Percentiles rank a stretch among this genome's conserved stretches.
Evolutionary conservation across 1,140 invertebrate genomes (phyloP).

Genomic region (Manduca sexta): DNA sequence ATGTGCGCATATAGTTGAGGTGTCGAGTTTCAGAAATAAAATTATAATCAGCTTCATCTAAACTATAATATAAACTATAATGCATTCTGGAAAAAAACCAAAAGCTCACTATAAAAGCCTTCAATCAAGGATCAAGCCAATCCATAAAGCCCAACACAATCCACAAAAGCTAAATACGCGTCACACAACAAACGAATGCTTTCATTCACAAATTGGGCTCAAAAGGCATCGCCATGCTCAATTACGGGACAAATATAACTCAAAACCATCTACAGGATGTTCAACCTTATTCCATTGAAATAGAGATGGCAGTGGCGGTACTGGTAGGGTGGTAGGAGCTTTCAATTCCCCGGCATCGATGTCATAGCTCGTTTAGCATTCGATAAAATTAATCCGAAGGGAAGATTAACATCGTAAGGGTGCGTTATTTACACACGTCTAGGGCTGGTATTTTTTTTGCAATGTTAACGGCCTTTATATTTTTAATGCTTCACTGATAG

Average conservation of each 20-base stretch:
- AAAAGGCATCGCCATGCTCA: constrained; percentile 55
- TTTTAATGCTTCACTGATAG: too few relatives aligned
- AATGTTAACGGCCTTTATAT: too few relatives aligned
- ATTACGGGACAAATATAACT: constrained; percentile 26
- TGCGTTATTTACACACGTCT: constrained; percentile 49
- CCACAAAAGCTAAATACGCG: constrained; percentile 23
- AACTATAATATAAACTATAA: too few relatives aligned
- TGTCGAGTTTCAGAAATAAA: too few relatives aligned
- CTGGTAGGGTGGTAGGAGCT: constrained; percentile 14
- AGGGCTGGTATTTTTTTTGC: constrained; percentile 7
- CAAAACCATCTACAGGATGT: constrained; percentile 12
- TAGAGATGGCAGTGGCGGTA: constrained; percentile 13
- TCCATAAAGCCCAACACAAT: too few relatives aligned
- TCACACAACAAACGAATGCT: constrained; percentile 37
- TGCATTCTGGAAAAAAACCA: too few relatives aligned
- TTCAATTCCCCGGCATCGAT: constrained; percentile 40
- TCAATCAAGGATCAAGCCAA: too few relatives aligned
- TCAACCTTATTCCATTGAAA: constrained; percentile 20
- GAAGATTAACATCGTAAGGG: constrained; percentile 36
- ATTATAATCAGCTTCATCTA: too few relatives aligned
- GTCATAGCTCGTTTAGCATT: constrained; percentile 67
- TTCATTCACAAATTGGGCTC: constrained; percentile 65
- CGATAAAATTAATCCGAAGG: constrained; percentile 60
- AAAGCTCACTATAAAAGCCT: too few relatives aligned
- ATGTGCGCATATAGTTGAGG: too few relatives aligned